phyloP scores from a whole-genome alignment of 37 sponge, comb jelly and placozoan species.

The Mnemiopsis leidyi region DNA sequence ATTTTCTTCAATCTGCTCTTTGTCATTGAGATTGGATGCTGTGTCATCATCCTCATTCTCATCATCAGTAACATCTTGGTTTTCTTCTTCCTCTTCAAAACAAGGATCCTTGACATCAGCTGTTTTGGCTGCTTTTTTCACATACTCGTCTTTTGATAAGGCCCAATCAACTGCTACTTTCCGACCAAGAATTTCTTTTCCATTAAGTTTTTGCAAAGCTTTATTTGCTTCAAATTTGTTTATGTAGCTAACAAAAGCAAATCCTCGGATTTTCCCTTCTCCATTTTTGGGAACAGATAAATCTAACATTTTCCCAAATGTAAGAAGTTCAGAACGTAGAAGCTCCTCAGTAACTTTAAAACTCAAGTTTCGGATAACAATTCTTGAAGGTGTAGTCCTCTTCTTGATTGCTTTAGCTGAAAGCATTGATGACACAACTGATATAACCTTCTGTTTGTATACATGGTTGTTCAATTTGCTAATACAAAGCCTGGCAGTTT shows the following conservation, averaged over 20 bases:
- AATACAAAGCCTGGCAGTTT: background rate
- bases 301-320: background rate
- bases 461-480: slow-evolving; percentile 24
- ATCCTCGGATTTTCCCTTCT: slow-evolving; percentile 7
- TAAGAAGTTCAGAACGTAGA: background rate
- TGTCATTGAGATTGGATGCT: background rate
- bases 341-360: slow-evolving; percentile 34
- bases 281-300: background rate
- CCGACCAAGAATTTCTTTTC: slow-evolving; percentile 21
- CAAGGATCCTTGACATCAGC: background rate
- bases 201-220: slow-evolving; percentile 46
- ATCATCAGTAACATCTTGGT: background rate
- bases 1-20: background rate
- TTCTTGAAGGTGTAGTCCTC: background rate
- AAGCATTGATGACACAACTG: background rate
- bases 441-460: slow-evolving; percentile 5
- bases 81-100: background rate
- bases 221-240: slow-evolving; percentile 9
- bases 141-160: slow-evolving; percentile 9
- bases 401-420: background rate
- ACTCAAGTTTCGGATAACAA: background rate
- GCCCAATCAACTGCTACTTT: slow-evolving; percentile 46
- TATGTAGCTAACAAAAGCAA: slow-evolving; percentile 8
- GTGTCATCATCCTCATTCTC: background rate
- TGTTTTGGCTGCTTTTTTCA: background rate